Conservation (phyloP, 1,140 invertebrate genomes). For the Conus betulinus region DNA sequence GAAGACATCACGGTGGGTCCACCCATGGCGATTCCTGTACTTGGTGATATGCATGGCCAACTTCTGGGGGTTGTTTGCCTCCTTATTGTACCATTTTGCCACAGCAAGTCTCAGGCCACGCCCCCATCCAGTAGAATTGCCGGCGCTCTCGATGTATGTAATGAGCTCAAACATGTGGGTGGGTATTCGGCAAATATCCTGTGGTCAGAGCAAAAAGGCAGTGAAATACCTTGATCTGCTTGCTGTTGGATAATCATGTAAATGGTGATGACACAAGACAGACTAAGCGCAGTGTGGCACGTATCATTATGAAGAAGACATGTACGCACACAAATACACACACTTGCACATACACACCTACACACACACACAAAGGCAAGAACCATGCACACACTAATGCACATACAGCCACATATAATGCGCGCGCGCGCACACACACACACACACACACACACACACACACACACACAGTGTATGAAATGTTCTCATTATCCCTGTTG, state of each 20-base stretch:
- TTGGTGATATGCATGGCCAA: slow-evolving; percentile 81
- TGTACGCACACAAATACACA: too few relatives aligned
- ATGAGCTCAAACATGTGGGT: slow-evolving; percentile 75
- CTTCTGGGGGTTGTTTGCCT: slow-evolving; percentile 77
- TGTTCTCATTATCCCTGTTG: too few relatives aligned
- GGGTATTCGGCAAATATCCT: slow-evolving; percentile 73
- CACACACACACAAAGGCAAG: neutral
- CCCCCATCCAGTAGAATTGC: slow-evolving; percentile 78
- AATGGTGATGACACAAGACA: too few relatives aligned
- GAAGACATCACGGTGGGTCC: slow-evolving; percentile 83
- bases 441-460: too few relatives aligned
- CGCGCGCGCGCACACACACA: too few relatives aligned
- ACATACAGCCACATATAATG: neutral
- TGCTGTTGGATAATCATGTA: neutral
- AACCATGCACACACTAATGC: neutral
- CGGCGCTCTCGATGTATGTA: slow-evolving; percentile 58
- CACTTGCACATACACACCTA: neutral
- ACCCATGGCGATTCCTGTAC: slow-evolving; percentile 81
- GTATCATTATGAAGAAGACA: too few relatives aligned
- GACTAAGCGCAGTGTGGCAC: too few relatives aligned
- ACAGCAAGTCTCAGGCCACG: slow-evolving; percentile 80
- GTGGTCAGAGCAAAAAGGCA: neutral
- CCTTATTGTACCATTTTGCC: slow-evolving; percentile 79
- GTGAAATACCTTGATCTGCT: neutral
- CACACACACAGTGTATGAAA: too few relatives aligned